Evolutionary conservation across 2,113 vertebrate genomes (phyloP).

Genomic region (Nyctereutes procyonoides): DNA sequence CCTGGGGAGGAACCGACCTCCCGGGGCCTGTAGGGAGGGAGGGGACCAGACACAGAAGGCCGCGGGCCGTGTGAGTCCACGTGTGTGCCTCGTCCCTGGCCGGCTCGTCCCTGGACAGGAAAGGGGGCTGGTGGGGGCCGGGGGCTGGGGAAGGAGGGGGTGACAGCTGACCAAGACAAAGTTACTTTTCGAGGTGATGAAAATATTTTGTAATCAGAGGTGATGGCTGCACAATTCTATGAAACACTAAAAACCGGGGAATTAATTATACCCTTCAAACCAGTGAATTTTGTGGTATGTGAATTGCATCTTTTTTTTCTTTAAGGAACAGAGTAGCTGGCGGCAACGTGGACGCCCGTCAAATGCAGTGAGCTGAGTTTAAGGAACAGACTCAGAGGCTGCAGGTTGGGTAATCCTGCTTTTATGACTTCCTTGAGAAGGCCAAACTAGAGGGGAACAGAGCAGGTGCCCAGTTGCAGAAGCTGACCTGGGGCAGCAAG

Average conservation of each 20-base stretch:
- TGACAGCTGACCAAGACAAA: neutral
- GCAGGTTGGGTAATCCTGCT: neutral
- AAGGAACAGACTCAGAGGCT: neutral
- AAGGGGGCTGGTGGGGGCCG: too few species aligned
- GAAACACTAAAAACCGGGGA: neutral
- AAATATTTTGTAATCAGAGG: neutral
- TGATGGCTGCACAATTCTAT: neutral
- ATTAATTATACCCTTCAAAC: neutral
- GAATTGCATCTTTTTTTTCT: neutral
- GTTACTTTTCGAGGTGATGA: neutral
- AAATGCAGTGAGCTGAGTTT: neutral
- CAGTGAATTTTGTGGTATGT: neutral
- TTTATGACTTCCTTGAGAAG: neutral
- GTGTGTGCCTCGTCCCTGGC: neutral
- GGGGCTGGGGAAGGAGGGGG: neutral
- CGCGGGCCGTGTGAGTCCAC: too few species aligned
- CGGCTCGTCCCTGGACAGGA: fast-evolving
- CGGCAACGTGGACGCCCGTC: neutral
- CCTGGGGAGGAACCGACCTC: neutral
- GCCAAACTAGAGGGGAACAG: neutral
- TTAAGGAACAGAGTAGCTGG: neutral
- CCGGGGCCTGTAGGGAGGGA: neutral
- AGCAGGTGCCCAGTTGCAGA: neutral
- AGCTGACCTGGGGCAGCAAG: neutral
- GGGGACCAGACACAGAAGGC: neutral